Evolutionary conservation across 1,140 invertebrate species (phyloP), one percentile per base, ranked within the genome.

Genomic region (Stenopsyche tienmushanensis): DNA sequence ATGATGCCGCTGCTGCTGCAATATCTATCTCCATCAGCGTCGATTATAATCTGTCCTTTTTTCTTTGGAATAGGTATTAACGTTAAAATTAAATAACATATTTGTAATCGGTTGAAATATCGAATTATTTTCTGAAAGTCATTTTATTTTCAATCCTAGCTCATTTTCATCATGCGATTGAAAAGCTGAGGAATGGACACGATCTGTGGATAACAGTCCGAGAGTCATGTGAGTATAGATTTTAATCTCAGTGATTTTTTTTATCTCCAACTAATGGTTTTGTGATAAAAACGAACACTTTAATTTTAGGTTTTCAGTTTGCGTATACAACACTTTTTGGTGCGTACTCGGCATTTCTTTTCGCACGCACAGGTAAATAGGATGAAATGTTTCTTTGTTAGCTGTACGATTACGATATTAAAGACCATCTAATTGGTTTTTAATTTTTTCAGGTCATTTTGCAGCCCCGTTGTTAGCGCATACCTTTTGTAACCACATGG

Each of bases 401-500:
- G 5, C 23, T 24, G n/a, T n/a, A n/a, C n/a, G n/a, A n/a, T n/a
- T 10, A 24, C 23, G 23, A 24, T 24, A 53, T 53, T 9, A 21
- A 21, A 53, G 8, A 53, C 7, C 10, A 53, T 53, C 7, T 17
- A 49, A 8, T 49, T 15, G 7, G 45, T 49, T 49, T 5, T 15
- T 24, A 25, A 54, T 29, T 34, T 45, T 79, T 78, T 24, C 74
- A 90, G 93, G 94, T 60, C 94, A 97, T 75, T 86, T 97, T 72
- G 80, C 89, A 15, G 92, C 94, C 8, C 90, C 93, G n/a, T 86
- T 97, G 67, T 74, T 94, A 9, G 93, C 88, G 3, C 96, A 97
- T 76, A 89, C 92, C 1, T 96, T 97, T 76, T 98, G 95, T 77
- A 97, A 98, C 80, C 90, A 94, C 75, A 97, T 98, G 92, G 96